These are phyloP conservation scores for Rhea americana DNA, from an alignment of 2,113 vertebrate species.

Conservation along the genomic window DNA sequence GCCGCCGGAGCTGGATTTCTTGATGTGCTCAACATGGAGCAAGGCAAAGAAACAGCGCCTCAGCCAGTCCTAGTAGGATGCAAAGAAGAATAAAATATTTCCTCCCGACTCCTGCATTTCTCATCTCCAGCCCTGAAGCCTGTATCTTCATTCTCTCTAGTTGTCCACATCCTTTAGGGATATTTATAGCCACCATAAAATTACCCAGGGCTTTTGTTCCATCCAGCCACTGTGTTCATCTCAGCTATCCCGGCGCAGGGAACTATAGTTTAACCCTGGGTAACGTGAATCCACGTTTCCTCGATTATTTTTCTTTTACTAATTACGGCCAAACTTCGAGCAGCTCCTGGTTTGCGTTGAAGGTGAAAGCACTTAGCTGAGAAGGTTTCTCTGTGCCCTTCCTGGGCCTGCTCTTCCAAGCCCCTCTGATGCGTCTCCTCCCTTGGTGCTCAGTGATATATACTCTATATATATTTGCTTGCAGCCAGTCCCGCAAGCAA, in stretches of 20 bases:
- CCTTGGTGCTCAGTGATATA: too few relatives aligned
- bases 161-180: not conserved
- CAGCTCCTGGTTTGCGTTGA: too few relatives aligned
- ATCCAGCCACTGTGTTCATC: not conserved
- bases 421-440: not conserved
- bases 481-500: too few relatives aligned
- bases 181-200: not conserved
- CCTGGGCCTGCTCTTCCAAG: not conserved
- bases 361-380: too few relatives aligned
- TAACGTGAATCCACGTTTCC: not conserved
- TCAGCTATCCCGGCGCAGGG: not conserved
- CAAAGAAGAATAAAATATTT: not conserved
- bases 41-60: not conserved
- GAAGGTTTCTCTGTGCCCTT: not conserved
- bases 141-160: not conserved
- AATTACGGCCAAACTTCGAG: too few relatives aligned
- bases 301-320: too few relatives aligned
- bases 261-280: not conserved
- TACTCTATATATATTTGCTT: too few relatives aligned
- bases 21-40: not conserved
- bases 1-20: not conserved
- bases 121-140: not conserved
- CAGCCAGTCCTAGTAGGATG: not conserved
- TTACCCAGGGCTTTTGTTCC: rapidly evolving
- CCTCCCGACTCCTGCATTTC: not conserved